phyloP scores from a whole-genome alignment of 2,797 vertebrate genomes.

The Gymnodraco acuticeps region DNA sequence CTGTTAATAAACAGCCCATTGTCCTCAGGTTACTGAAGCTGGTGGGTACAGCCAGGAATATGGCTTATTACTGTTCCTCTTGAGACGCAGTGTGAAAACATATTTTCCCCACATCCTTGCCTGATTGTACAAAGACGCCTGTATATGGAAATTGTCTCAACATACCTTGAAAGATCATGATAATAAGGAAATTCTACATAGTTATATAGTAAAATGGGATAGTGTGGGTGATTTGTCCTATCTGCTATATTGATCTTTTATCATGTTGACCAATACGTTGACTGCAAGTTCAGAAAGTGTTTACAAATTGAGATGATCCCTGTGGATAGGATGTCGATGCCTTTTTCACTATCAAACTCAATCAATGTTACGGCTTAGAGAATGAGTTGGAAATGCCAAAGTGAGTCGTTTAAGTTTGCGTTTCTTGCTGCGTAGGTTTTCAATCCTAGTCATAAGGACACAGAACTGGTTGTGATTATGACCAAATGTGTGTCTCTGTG shows the following conservation, averaged over 20 bases:
- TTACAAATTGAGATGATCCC: no score
- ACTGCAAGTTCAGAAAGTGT: no score
- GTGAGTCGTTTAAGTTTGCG: not conserved
- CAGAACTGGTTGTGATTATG: constrained; percentile 24
- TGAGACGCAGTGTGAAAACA: constrained; percentile 39
- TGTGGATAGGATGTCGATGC: not conserved
- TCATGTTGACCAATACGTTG: not conserved
- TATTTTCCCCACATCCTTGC: constrained; percentile 22
- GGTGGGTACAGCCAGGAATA: constrained; percentile 46
- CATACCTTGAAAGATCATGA: not conserved
- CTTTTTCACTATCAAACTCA: not conserved
- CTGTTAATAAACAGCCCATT: constrained; percentile 68
- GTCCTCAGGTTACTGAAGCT: constrained; percentile 61
- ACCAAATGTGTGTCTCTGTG: constrained; percentile 29
- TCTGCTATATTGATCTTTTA: not conserved
- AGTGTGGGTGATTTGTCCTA: not conserved
- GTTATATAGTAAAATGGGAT: not conserved
- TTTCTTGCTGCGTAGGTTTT: constrained; percentile 2
- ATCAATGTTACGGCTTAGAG: not conserved
- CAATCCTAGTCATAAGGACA: constrained; percentile 10
- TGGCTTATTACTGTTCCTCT: constrained; percentile 54
- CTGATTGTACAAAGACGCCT: constrained; percentile 3
- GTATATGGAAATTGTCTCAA: constrained; percentile 5
- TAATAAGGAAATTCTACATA: no score
- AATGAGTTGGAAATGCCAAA: not conserved